These are phyloP conservation scores for Spinus olivaceus DNA, from an alignment of 2,797 vertebrate species.

Conservation along the genomic window DNA sequence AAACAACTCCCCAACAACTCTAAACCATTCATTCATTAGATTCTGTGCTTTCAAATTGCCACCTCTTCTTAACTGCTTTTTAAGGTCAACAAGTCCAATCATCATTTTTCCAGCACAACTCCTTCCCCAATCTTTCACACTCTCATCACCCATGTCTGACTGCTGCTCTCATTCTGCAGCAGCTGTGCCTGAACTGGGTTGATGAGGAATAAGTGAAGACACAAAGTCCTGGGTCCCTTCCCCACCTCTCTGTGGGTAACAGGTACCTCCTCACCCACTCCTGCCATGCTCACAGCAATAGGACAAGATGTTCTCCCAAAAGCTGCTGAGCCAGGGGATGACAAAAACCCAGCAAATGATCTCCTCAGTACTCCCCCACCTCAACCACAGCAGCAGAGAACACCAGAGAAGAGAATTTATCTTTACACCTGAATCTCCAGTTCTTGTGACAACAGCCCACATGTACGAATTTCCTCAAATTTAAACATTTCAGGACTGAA, in stretches of 20 bases:
- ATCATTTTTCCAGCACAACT: background rate
- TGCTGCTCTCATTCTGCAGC: background rate
- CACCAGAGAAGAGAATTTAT: rapidly evolving
- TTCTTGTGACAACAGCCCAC: background rate
- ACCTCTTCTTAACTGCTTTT: background rate
- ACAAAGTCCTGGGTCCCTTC: background rate
- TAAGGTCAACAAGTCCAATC: background rate
- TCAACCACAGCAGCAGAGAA: background rate
- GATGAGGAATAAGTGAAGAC: background rate
- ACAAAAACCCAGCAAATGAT: background rate
- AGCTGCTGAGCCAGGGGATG: background rate
- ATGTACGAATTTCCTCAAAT: background rate
- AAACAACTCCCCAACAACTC: conserved; percentile 27
- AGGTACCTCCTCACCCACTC: background rate
- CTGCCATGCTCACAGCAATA: background rate
- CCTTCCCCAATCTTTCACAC: background rate
- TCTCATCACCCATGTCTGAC: background rate
- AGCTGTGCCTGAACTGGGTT: background rate
- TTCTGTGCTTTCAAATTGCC: background rate
- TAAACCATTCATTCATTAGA: background rate
- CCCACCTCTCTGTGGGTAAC: background rate
- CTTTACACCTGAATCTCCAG: background rate
- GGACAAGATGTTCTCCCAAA: background rate
- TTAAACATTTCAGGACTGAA: background rate
- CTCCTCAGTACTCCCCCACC: too few relatives aligned